These are phyloP conservation scores for Pampusana beccarii DNA, from an alignment of 2,113 vertebrate genomes.

Conservation along the genomic window DNA sequence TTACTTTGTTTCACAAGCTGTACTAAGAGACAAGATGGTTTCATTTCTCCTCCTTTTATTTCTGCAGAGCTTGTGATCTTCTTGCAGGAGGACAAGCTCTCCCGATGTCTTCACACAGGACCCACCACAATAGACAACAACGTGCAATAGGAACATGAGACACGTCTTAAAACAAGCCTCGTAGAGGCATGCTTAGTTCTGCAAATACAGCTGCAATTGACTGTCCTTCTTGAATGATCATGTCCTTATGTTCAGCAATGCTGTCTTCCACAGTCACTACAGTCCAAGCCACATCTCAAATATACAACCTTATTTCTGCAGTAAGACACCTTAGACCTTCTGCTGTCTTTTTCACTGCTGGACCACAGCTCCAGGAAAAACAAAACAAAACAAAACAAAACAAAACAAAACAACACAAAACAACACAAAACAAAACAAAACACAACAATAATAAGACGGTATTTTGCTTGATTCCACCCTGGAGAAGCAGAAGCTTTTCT, in stretches of 20 bases:
- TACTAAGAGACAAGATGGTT: not conserved
- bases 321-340: not conserved
- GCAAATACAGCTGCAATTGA: not conserved
- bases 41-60: not conserved
- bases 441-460: not conserved
- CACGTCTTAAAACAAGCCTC: not conserved
- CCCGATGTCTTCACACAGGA: not conserved
- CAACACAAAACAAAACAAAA: too few relatives aligned
- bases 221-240: not conserved
- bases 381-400: not conserved
- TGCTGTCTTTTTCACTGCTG: not conserved
- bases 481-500: not conserved
- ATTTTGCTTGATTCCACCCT: not conserved
- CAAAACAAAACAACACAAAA: not conserved
- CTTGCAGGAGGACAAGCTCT: not conserved
- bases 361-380: not conserved
- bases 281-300: not conserved
- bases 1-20: not conserved
- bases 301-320: not conserved
- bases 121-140: not conserved
- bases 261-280: not conserved
- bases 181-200: not conserved
- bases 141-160: not conserved
- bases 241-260: not conserved
- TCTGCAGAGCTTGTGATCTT: not conserved